Evolutionary conservation across 2,113 vertebrate species (phyloP).

Genomic region (Xiphophorus maculatus): DNA sequence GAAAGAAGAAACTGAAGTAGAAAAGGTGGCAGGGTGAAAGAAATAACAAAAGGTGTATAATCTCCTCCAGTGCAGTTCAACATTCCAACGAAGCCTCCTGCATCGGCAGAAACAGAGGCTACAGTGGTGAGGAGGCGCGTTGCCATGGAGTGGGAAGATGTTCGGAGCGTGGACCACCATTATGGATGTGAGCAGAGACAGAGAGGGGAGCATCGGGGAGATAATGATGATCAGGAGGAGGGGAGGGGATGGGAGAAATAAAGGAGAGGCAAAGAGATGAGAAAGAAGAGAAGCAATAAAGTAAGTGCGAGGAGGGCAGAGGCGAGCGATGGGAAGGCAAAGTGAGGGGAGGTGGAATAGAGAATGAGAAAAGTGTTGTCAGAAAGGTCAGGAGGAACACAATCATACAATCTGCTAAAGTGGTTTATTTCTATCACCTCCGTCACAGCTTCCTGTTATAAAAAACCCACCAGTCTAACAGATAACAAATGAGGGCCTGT

Average conservation of each 20-base stretch:
- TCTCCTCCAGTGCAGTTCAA: constrained; percentile 54
- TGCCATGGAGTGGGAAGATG: constrained; percentile 80
- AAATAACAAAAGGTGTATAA: constrained; percentile 30
- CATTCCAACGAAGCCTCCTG: constrained; percentile 50
- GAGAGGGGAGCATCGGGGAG: not conserved
- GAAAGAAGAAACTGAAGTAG: not conserved
- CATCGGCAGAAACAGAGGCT: constrained; percentile 52
- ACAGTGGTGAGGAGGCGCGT: constrained; percentile 71
- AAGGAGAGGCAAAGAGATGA: constrained; percentile 22
- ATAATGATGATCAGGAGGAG: constrained; percentile 27
- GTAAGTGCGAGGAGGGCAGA: constrained; percentile 59
- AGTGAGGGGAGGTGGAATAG: constrained; percentile 3
- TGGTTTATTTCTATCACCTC: constrained; percentile 30
- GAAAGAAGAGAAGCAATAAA: constrained; percentile 59
- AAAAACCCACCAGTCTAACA: constrained; percentile 1
- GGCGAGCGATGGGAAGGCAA: constrained; percentile 35
- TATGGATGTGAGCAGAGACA: constrained; percentile 43
- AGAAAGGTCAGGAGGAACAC: constrained; percentile 24
- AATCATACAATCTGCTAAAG: constrained; percentile 46
- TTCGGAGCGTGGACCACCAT: constrained; percentile 57
- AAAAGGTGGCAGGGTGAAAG: not conserved
- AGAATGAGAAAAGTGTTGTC: constrained; percentile 26
- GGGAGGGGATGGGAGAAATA: not conserved
- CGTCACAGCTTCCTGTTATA: constrained; percentile 5
- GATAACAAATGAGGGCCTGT: not conserved